These are phyloP conservation scores for Matsumyia berberina DNA, from an alignment of 2,888 invertebrate genomes.

Conservation along the genomic window DNA sequence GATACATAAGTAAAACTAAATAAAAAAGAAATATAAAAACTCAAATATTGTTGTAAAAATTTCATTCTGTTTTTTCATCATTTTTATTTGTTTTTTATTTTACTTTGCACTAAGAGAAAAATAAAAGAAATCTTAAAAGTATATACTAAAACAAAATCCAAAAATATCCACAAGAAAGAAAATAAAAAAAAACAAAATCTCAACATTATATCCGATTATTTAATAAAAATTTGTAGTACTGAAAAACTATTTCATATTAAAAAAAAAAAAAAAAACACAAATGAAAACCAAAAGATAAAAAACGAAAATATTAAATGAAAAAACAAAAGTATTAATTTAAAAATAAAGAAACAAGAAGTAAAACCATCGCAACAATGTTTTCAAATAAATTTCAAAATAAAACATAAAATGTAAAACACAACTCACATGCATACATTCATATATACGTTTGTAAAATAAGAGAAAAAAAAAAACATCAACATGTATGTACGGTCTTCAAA, in stretches of 20 bases:
- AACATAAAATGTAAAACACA: conserved; percentile 55
- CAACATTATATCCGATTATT: conserved; percentile 68
- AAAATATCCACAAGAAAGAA: conserved; percentile 52
- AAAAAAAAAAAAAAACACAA: conserved; percentile 13
- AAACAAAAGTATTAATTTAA: conserved; percentile 51
- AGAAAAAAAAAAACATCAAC: conserved; percentile 26
- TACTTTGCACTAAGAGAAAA: conserved; percentile 35
- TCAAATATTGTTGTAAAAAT: conserved; percentile 53
- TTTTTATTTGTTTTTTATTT: conserved; percentile 40
- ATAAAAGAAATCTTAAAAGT: conserved; percentile 13
- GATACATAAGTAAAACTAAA: conserved; percentile 24
- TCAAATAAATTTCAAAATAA: conserved; percentile 49
- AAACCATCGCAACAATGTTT: conserved; percentile 72
- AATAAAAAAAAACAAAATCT: conserved; percentile 46
- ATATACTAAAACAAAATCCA: conserved; percentile 27
- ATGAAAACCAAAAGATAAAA: conserved; percentile 11
- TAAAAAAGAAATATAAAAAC: conserved; percentile 13
- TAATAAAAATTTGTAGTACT: conserved; percentile 61
- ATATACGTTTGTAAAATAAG: conserved; percentile 63
- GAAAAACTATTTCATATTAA: conserved; percentile 56
- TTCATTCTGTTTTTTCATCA: conserved; percentile 37
- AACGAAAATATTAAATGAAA: conserved; percentile 38
- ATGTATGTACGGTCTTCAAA: conserved; percentile 65
- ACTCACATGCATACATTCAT: conserved; percentile 39
- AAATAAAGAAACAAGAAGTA: conserved; percentile 23